Conservation (phyloP, 2,888 invertebrate genomes). For the Dione vanillae region DNA sequence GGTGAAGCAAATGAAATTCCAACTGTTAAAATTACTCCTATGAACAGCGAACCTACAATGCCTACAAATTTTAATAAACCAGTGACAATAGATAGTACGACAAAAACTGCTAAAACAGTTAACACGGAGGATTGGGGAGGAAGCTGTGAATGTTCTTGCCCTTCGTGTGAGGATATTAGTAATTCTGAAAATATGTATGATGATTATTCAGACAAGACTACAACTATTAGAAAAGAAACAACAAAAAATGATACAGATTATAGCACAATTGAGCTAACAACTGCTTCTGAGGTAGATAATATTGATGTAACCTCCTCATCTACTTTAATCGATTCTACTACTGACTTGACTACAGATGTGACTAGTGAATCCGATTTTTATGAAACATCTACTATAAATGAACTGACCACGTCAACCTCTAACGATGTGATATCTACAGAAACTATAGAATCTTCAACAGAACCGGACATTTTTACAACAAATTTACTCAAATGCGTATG, state of each 20-base stretch:
- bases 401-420: slow-evolving; percentile 35
- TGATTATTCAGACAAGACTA: slow-evolving; percentile 62
- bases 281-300: background rate
- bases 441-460: slow-evolving; percentile 55
- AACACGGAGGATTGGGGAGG: slow-evolving; percentile 82
- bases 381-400: slow-evolving; percentile 29
- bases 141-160: slow-evolving; percentile 90
- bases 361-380: slow-evolving; percentile 48
- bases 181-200: slow-evolving; percentile 71
- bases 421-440: slow-evolving; percentile 8
- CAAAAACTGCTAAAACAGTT: slow-evolving; percentile 56
- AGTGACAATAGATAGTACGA: slow-evolving; percentile 66
- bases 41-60: slow-evolving; percentile 70
- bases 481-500: slow-evolving; percentile 67
- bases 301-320: slow-evolving; percentile 12
- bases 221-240: slow-evolving; percentile 44
- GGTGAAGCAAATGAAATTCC: slow-evolving; percentile 80
- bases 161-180: slow-evolving; percentile 83
- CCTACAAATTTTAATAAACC: slow-evolving; percentile 76
- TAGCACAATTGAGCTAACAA: slow-evolving; percentile 40
- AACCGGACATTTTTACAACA: slow-evolving; percentile 55
- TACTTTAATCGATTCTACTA: slow-evolving; percentile 34
- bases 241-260: slow-evolving; percentile 46
- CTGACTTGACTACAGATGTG: slow-evolving; percentile 27
- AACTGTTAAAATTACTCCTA: slow-evolving; percentile 82